Base-by-base conservation (phyloP, 2,113 vertebrate genomes). In the Procavia capensis region DNA sequence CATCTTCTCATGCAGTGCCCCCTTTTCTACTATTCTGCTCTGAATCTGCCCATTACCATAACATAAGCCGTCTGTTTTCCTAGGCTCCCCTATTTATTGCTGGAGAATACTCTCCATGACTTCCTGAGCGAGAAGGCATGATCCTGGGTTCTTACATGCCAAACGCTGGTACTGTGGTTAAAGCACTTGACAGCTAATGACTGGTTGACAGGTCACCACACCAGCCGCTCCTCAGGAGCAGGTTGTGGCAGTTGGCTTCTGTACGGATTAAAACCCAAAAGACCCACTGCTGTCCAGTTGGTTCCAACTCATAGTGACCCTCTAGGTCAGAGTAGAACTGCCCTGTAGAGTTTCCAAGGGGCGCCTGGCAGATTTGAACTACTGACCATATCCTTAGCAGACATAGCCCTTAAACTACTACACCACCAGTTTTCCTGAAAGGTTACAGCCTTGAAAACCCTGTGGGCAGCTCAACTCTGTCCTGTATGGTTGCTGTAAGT, bases 1-100 rank as follows among this genome's bases (percentile, higher is more conserved):
- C 34, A 0, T 20, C 1, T 0, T 80, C 11, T 22, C 31, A 22
- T 8, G 19, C 57, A 3, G 0, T 29, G 4, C 57, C 3, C 13
- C 36, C 36, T 24, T 25, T 31, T 57, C n/a, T 2, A 10, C 64
- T 17, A 50, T 88, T 41, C 66, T 9, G 85, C 54, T 27, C 41
- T 24, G 66, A 66, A 14, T 13, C 70, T 90, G 25, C 50, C 31
- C 5, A 39, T 39, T 25, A 31, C 59, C 36, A 11, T 11, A 13
- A 47, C 36, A 34, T 2, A 0, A 6, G 14, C 31, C 14, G 29
- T 82, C 75, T 6, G 7, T 63, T 85, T 68, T 83, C 13, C 50
- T 79, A 16, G 31, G 22, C 2, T 64, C 57, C 25, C 25, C 22
- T 61, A 13, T 13, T 29, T 20, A 61, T 39, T 45, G 11, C 39